Conservation (phyloP, 2,113 vertebrate genomes). For the Trichomycterus rosablanca region DNA sequence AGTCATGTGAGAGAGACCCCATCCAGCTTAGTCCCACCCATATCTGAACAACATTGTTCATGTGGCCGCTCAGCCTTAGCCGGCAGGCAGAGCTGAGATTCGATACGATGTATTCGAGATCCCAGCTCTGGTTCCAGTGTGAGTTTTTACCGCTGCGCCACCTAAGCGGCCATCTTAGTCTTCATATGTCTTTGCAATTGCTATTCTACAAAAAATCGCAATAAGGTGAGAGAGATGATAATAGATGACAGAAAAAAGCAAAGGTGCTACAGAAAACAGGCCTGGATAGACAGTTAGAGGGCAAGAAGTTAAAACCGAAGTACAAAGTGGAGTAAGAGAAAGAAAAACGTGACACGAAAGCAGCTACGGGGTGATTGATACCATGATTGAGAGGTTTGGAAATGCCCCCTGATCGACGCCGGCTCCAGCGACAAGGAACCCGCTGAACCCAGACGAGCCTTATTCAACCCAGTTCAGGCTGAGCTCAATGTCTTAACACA, state of each 20-base stretch:
- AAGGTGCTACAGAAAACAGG: not conserved
- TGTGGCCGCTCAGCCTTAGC: no score
- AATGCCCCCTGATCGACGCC: slow-evolving; percentile 40
- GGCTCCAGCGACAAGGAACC: slow-evolving; percentile 39
- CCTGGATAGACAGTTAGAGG: not conserved
- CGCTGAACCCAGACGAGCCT: slow-evolving; percentile 35
- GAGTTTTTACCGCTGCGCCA: no score
- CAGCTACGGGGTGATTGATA: slow-evolving; percentile 41
- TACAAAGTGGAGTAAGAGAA: not conserved
- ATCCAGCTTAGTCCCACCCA: no score
- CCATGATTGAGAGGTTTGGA: slow-evolving; percentile 28
- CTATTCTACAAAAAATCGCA: not conserved
- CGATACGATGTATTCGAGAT: no score
- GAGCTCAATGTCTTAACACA: not conserved
- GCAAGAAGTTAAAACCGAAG: not conserved
- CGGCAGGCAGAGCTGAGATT: no score
- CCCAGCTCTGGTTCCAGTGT: no score
- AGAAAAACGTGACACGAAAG: slow-evolving; percentile 3
- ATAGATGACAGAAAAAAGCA: not conserved
- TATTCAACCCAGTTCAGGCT: slow-evolving; percentile 1
- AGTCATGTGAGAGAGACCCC: no score
- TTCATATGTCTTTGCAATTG: no score
- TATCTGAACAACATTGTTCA: no score
- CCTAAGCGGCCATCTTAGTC: no score
- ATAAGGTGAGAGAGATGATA: not conserved